phyloP scores from a whole-genome alignment of 2,113 vertebrate species.

The Mohoua ochrocephala region DNA sequence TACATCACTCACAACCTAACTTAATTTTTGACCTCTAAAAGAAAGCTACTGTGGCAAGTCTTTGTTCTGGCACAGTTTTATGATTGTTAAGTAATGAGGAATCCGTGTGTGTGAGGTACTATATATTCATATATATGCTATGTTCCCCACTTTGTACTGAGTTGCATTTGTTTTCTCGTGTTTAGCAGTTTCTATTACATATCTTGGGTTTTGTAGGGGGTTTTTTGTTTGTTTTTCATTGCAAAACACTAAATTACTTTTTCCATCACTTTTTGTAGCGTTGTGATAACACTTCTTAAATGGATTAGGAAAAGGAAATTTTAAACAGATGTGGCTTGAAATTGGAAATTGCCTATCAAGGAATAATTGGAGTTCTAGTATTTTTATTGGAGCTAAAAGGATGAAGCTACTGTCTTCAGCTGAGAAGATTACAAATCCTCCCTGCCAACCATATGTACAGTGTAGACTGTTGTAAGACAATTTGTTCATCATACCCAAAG shows the following conservation, averaged over 20 bases:
- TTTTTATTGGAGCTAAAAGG: constrained; percentile 7
- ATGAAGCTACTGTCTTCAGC: not conserved
- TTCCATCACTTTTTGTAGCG: not conserved
- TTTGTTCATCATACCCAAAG: constrained; percentile 7
- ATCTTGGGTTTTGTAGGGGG: not conserved
- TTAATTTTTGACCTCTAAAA: not conserved
- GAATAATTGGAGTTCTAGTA: not conserved
- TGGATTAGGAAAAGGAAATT: not conserved
- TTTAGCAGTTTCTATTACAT: not conserved
- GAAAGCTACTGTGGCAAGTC: not conserved
- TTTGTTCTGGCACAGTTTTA: not conserved
- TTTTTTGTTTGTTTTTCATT: not conserved
- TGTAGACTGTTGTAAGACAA: not conserved
- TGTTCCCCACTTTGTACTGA: not conserved
- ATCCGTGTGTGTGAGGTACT: not conserved
- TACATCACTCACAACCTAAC: not conserved
- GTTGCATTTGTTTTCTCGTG: not conserved
- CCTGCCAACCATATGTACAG: not conserved
- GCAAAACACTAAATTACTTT: not conserved
- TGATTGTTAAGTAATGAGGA: not conserved
- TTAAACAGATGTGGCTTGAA: not conserved
- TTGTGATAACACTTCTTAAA: not conserved
- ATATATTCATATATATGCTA: not conserved
- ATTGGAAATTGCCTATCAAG: not conserved
- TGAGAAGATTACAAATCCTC: not conserved